A percentile compares a stretch with the other conserved stretches of the same genome.
Evolutionary conservation across 1,140 invertebrate species (phyloP).

Genomic region (Octopus sinensis): DNA sequence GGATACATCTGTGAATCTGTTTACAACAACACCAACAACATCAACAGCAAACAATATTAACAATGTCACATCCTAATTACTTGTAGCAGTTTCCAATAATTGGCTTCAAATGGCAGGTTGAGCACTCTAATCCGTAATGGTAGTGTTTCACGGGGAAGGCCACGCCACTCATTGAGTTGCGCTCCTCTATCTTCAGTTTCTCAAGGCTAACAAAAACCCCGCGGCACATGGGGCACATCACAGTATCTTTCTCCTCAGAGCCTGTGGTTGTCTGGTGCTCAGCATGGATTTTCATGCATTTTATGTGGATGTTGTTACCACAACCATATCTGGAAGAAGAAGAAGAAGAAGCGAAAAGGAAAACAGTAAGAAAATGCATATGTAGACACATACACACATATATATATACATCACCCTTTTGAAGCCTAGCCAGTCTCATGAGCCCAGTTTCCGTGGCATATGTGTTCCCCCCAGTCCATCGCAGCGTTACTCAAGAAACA

Average conservation of each 20-base stretch:
- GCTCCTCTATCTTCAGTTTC: conserved; percentile 49
- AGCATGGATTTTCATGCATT: conserved; percentile 58
- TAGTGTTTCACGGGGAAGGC: conserved; percentile 39
- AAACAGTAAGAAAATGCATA: no score
- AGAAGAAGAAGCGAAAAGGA: background rate
- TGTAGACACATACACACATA: no score
- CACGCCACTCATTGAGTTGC: conserved; percentile 40
- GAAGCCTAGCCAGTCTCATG: no score
- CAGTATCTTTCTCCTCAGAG: conserved; percentile 42
- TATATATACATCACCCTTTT: no score
- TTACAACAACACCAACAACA: no score
- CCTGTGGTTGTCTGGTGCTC: conserved; percentile 48
- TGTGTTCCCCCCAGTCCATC: no score
- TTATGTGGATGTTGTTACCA: conserved; percentile 58
- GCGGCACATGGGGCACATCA: conserved; percentile 58
- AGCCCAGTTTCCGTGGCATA: no score
- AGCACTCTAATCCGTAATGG: conserved; percentile 48
- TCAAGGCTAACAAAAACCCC: conserved; percentile 56
- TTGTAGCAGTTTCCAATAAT: conserved; percentile 59
- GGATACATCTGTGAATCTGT: no score
- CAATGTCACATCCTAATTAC: conserved; percentile 25
- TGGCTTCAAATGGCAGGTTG: conserved; percentile 46
- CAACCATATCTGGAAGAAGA: conserved; percentile 50
- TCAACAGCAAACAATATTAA: no score
- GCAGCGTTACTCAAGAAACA: no score